phyloP scores from a whole-genome alignment of 2,113 vertebrate species.

The Nothocercus nigrocapillus region DNA sequence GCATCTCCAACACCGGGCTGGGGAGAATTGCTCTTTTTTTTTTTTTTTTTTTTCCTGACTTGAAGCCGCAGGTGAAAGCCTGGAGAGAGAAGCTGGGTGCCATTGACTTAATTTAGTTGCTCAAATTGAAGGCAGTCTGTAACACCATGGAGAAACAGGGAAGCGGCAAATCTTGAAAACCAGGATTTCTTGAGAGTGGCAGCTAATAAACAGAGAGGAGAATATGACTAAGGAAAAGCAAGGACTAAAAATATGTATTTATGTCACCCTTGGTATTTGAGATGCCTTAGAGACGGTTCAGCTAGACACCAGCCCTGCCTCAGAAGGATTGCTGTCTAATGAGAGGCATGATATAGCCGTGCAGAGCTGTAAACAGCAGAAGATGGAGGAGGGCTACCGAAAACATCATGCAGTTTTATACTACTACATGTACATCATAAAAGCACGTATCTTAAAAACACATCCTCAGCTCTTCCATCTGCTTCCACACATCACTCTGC shows the following conservation, averaged over 20 bases:
- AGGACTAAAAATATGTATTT: slow-evolving; percentile 1
- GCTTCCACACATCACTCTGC: accelerated
- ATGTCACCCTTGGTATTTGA: not conserved
- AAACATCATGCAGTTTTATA: not conserved
- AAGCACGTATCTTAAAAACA: not conserved
- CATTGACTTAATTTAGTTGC: slow-evolving; percentile 58
- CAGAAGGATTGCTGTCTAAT: not conserved
- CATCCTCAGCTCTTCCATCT: not conserved
- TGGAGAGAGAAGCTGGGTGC: slow-evolving; percentile 53
- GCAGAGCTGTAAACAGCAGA: not conserved
- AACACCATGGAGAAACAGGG: not conserved
- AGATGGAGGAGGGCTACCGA: not conserved
- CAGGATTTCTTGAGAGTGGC: not conserved
- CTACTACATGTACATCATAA: not conserved
- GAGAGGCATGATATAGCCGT: not conserved
- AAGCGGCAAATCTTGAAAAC: slow-evolving; percentile 11
- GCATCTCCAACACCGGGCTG: not conserved
- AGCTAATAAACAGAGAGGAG: not conserved
- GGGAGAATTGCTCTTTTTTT: slow-evolving; percentile 29
- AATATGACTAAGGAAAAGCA: not conserved
- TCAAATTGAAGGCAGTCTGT: slow-evolving; percentile 1
- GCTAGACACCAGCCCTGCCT: not conserved
- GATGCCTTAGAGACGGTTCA: not conserved
- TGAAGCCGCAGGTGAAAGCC: slow-evolving; percentile 58
- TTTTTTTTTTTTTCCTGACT: not conserved